Evolutionary conservation across 2,888 invertebrate species (phyloP), one percentile per base, ranked within the genome.

Genomic region (Ornithoptera alexandrae): DNA sequence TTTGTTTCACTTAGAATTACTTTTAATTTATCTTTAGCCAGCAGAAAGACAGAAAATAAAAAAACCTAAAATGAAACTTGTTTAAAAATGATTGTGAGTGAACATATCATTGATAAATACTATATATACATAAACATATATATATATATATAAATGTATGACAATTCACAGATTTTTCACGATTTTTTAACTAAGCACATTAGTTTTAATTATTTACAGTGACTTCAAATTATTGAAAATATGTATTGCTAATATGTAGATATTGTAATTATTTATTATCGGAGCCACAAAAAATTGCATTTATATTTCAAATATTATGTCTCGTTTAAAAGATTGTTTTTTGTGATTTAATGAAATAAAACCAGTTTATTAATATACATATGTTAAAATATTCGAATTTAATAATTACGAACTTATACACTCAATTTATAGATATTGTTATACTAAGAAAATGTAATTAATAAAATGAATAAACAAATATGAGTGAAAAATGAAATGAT

Each of bases 351-450:
- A 87, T 82, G 84, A 90, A 90, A 91, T 92, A 92, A 91, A 91
- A 90, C 90, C 84, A 88, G 91, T 92, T 92, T 92, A 92, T 92
- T 92, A 92, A 92, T 92, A 92, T 92, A 93, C 91, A 92, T 92
- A 92, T 93, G 92, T 92, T 92, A 92, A 92, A 92, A 92, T 92
- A 92, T 92, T 92, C 92, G 92, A 92, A 92, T 92, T 92, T 92
- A 92, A 92, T 92, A 92, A 92, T 92, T 92, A 92, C 91, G 92
- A 92, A 92, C 92, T 92, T 92, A 92, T 92, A 92, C 92, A 92
- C 87, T 90, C 92, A 88, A 92, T 92, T 92, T 92, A 92, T 92
- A 92, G 92, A 92, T 92, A 92, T 92, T 92, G 92, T 90, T 92
- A 92, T 92, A 92, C 90, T 92, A 92, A 92, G 92, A 92, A 91